These are phyloP conservation scores for Physocephala rufipes DNA, from an alignment of 2,888 invertebrate genomes.

Conservation along the genomic window DNA sequence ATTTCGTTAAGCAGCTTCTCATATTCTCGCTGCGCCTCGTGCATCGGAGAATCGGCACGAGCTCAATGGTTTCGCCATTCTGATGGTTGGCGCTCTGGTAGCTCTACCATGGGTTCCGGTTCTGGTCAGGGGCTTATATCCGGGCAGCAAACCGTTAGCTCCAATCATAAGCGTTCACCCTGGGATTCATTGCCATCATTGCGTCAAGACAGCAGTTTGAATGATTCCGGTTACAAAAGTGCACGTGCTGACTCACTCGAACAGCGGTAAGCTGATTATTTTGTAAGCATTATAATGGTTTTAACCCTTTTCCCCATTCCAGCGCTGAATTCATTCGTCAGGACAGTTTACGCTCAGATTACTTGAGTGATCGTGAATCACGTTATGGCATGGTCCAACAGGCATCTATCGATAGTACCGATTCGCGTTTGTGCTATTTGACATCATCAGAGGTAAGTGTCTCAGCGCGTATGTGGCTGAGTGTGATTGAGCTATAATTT, in stretches of 20 bases:
- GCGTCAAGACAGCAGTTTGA: conserved; percentile 84
- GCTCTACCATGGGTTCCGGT: conserved; percentile 74
- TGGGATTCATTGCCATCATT: conserved; percentile 89
- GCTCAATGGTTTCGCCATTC: conserved; percentile 92
- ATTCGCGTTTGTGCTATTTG: conserved; percentile 91
- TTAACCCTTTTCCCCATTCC: conserved; percentile 51
- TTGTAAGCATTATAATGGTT: too few species aligned
- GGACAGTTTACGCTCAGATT: conserved; percentile 88
- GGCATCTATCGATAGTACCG: conserved; percentile 92
- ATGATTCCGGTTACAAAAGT: conserved; percentile 88
- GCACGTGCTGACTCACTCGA: conserved; percentile 87
- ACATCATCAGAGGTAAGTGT: conserved; percentile 93
- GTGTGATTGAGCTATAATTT: too few species aligned
- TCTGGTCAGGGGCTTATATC: conserved; percentile 68
- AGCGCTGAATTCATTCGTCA: conserved; percentile 86
- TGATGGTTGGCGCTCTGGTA: conserved; percentile 85
- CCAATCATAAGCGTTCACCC: conserved; percentile 79
- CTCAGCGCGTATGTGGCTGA: too few species aligned
- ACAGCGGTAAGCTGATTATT: conserved; percentile 80
- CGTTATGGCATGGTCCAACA: conserved; percentile 92
- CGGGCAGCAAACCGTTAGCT: conserved; percentile 58
- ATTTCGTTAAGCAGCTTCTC: conserved; percentile 57
- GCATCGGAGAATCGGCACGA: conserved; percentile 88
- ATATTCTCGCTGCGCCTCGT: conserved; percentile 81
- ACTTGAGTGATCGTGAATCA: conserved; percentile 88